phyloP scores from a whole-genome alignment of 2,113 vertebrate genomes.

The Cheirogaleus medius region DNA sequence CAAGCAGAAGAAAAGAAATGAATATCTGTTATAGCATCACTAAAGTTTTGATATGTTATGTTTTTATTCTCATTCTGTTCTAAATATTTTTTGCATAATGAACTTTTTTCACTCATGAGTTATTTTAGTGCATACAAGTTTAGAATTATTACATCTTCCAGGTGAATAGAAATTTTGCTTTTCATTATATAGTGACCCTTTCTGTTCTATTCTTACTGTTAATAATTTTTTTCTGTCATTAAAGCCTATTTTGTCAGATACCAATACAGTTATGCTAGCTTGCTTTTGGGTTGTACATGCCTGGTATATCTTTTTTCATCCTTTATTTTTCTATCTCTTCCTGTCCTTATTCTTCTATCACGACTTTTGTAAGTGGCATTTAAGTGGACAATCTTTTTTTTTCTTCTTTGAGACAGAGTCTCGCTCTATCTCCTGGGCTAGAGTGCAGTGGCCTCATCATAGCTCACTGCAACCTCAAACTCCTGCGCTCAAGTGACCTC shows the following conservation, averaged over 20 bases:
- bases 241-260: neutral
- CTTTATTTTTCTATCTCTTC: neutral
- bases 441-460: too few species aligned
- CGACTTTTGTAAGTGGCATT: neutral
- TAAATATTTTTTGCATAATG: neutral
- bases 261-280: neutral
- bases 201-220: neutral
- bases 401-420: too few species aligned
- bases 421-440: too few species aligned
- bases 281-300: neutral
- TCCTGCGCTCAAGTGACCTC: too few species aligned
- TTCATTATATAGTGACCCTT: neutral
- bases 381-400: neutral
- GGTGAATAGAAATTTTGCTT: neutral
- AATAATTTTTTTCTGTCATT: neutral
- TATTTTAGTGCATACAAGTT: neutral
- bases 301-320: neutral
- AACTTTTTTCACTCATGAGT: neutral
- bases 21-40: neutral
- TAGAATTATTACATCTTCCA: neutral
- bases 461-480: too few species aligned
- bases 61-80: neutral
- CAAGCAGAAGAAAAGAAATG: neutral
- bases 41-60: neutral
- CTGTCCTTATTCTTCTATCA: neutral